A percentile compares a stretch with the other conserved stretches of the same genome.
Conservation (phyloP, 2,888 invertebrate species). For the Bugula neritina region DNA sequence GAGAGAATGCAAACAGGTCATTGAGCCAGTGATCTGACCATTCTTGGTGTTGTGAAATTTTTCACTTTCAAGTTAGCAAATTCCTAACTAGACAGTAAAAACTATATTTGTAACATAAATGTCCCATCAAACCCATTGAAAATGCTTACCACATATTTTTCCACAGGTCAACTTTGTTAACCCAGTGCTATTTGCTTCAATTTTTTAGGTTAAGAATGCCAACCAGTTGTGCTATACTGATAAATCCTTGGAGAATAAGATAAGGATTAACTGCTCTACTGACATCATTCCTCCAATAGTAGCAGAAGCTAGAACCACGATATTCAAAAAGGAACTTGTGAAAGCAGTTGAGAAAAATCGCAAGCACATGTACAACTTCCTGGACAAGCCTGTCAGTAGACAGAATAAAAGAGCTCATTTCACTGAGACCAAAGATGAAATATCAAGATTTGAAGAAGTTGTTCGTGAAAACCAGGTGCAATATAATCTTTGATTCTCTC, state of each 20-base stretch:
- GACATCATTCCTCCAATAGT: constrained; percentile 6
- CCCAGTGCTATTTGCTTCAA: too few species aligned
- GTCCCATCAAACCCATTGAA: too few species aligned
- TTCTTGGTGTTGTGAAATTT: too few species aligned
- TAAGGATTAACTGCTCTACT: constrained; percentile 12
- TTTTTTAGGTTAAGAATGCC: constrained; percentile 2
- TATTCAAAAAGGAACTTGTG: not conserved
- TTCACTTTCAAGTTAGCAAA: too few species aligned
- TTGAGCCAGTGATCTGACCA: too few species aligned
- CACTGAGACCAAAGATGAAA: not conserved
- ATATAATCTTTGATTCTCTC: too few species aligned
- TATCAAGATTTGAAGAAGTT: not conserved
- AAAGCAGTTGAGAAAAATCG: constrained; percentile 15
- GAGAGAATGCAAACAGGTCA: too few species aligned
- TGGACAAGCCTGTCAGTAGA: constrained; percentile 18
- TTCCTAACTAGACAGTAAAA: too few species aligned
- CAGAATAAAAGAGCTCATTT: not conserved
- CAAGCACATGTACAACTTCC: constrained; percentile 8
- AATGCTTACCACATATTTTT: too few species aligned
- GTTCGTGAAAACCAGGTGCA: not conserved
- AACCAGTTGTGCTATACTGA: not conserved
- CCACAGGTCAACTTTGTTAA: too few species aligned
- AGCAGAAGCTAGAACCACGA: constrained; percentile 15
- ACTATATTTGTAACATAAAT: too few species aligned
- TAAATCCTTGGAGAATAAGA: constrained; percentile 14